Evolutionary conservation across 2,797 vertebrate species (phyloP).

Genomic region (Neosalanx taihuensis): DNA sequence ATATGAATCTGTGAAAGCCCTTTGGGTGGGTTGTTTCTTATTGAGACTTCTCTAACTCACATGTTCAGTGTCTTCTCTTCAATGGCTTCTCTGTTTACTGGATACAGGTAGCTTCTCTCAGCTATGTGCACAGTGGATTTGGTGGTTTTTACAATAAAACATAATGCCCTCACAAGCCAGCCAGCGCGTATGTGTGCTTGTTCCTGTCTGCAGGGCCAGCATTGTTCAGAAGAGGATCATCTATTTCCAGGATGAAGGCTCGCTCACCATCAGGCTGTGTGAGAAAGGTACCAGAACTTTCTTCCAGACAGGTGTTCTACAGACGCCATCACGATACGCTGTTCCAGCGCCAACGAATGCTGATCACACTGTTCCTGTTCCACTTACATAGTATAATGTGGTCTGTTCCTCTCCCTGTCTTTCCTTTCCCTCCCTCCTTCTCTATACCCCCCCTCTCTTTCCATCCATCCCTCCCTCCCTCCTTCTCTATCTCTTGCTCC

Average conservation of each 20-base stretch:
- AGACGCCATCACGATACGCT: neutral
- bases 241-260: conserved; percentile 95
- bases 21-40: conserved; percentile 14
- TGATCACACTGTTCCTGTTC: neutral
- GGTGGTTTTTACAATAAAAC: too few relatives aligned
- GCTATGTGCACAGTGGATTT: too few relatives aligned
- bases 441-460: neutral
- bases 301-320: neutral
- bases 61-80: too few relatives aligned
- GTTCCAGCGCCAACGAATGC: neutral
- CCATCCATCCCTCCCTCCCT: neutral
- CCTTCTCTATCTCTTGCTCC: neutral
- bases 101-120: too few relatives aligned
- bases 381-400: neutral
- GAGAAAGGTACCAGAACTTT: conserved; percentile 81
- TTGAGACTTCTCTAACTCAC: too few relatives aligned
- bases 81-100: too few relatives aligned
- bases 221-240: conserved; percentile 96
- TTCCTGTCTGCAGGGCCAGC: conserved; percentile 81
- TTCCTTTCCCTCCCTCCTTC: conserved; percentile 2
- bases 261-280: conserved; percentile 90
- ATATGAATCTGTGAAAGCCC: neutral
- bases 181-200: too few relatives aligned
- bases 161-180: too few relatives aligned
- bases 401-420: neutral